A percentile compares a stretch with the other conserved stretches of the same genome.
Evolutionary conservation across 1,140 invertebrate species (phyloP).

Genomic region (Zaprionus vittiger): DNA sequence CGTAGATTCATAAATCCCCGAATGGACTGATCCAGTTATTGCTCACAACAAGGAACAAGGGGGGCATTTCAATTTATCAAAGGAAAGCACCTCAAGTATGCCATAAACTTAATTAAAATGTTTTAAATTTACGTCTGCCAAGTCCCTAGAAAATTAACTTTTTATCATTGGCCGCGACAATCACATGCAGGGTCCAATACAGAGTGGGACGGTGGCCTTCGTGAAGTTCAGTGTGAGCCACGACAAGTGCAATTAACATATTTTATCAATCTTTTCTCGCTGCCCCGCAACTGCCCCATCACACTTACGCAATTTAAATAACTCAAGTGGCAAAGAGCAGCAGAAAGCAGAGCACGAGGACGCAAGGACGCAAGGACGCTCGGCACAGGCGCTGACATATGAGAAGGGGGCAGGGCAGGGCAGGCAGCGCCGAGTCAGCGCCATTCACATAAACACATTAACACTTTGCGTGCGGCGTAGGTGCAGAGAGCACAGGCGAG

Average conservation of each 20-base stretch:
- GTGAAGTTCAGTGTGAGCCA: slow-evolving; percentile 2
- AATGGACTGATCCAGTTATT: too few relatives aligned
- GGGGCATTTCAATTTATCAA: slow-evolving; percentile 25
- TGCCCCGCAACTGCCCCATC: slow-evolving; percentile 34
- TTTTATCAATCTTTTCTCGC: slow-evolving; percentile 78
- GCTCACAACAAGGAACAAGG: too few relatives aligned
- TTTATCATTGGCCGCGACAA: slow-evolving; percentile 79
- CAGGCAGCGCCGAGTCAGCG: slow-evolving; percentile 42
- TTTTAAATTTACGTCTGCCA: slow-evolving; percentile 63
- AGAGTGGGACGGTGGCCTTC: background rate
- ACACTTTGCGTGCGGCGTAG: slow-evolving; percentile 71
- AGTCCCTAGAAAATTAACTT: slow-evolving; percentile 77
- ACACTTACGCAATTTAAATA: slow-evolving; percentile 81
- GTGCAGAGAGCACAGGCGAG: slow-evolving; percentile 47
- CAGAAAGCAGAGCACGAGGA: slow-evolving; percentile 17
- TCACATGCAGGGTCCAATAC: slow-evolving; percentile 58
- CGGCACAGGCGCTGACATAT: slow-evolving; percentile 51
- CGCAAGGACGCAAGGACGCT: slow-evolving; percentile 71
- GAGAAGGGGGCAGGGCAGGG: slow-evolving; percentile 17
- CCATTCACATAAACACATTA: slow-evolving; percentile 77
- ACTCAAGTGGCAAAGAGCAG: slow-evolving; percentile 75
- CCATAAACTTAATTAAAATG: slow-evolving; percentile 79
- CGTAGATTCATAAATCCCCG: background rate
- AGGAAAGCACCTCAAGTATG: slow-evolving; percentile 28
- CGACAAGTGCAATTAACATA: slow-evolving; percentile 79